These are phyloP conservation scores for Procavia capensis DNA, from an alignment of 2,113 vertebrate species.

Conservation along the genomic window DNA sequence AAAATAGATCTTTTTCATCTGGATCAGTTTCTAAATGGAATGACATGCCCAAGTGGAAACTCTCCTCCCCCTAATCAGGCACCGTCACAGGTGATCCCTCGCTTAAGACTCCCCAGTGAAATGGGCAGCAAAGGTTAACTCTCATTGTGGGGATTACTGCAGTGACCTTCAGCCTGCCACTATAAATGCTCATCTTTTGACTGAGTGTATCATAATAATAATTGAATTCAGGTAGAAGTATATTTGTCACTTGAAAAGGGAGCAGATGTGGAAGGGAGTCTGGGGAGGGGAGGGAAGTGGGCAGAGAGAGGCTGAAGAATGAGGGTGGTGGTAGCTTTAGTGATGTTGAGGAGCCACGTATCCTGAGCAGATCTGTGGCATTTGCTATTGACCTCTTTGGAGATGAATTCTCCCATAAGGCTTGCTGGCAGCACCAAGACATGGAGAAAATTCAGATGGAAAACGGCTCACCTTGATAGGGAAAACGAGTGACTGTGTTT, in stretches of 20 bases:
- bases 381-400: slow-evolving; percentile 61
- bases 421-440: slow-evolving; percentile 58
- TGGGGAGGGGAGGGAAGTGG: not conserved
- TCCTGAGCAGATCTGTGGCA: slow-evolving; percentile 63
- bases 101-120: not conserved
- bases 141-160: not conserved
- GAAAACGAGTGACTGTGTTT: slow-evolving; percentile 78
- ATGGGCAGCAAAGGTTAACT: not conserved
- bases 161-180: not conserved
- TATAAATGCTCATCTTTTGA: slow-evolving; percentile 76
- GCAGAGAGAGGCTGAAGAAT: not conserved
- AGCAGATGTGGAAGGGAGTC: not conserved
- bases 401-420: slow-evolving; percentile 58
- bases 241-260: not conserved
- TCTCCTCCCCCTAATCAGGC: not conserved
- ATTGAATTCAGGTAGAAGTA: slow-evolving; percentile 71
- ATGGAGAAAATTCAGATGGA: slow-evolving; percentile 72
- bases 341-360: not conserved
- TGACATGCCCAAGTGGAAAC: not conserved
- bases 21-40: slow-evolving; percentile 7
- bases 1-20: not conserved
- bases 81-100: not conserved
- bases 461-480: slow-evolving; percentile 75
- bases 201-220: slow-evolving; percentile 61
- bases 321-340: not conserved